Conservation (phyloP, 1,140 invertebrate species). For the Anthonomus grandis region DNA sequence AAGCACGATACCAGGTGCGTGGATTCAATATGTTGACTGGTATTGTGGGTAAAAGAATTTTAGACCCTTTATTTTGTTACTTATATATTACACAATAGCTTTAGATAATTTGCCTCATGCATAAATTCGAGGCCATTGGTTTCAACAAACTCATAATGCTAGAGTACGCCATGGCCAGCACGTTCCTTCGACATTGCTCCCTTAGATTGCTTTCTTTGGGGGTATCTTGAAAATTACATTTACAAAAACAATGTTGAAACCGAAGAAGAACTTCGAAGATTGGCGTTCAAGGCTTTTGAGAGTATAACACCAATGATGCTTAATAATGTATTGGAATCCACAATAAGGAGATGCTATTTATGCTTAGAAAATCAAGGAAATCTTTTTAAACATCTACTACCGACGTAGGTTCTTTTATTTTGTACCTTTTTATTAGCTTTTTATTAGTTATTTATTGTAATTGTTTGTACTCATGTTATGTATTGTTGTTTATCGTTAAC, state of each 20-base stretch:
- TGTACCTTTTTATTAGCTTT: too few species aligned
- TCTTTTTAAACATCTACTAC: too few species aligned
- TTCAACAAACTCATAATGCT: constrained; percentile 15
- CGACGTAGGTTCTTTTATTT: too few species aligned
- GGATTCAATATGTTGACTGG: constrained; percentile 10
- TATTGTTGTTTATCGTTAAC: too few species aligned
- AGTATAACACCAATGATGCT: constrained; percentile 1
- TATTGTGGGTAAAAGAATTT: constrained; percentile 6
- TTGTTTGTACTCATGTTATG: too few species aligned
- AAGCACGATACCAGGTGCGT: constrained; percentile 1
- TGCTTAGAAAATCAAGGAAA: background rate
- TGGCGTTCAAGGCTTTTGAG: background rate
- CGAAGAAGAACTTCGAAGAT: background rate
- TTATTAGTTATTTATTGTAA: too few species aligned
- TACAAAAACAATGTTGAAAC: too few species aligned
- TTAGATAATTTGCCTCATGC: constrained; percentile 7
- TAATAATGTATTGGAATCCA: background rate
- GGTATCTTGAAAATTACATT: background rate
- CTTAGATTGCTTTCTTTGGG: constrained; percentile 1
- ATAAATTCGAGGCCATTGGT: background rate
- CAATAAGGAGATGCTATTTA: background rate
- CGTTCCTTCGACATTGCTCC: constrained; percentile 3
- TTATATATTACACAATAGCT: background rate
- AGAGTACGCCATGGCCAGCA: constrained; percentile 4
- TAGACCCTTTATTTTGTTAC: constrained; percentile 10